Percentiles rank a stretch among this genome's conserved stretches.
Conservation (phyloP, 2,797 vertebrate species). For the Pseudopleuronectes americanus region DNA sequence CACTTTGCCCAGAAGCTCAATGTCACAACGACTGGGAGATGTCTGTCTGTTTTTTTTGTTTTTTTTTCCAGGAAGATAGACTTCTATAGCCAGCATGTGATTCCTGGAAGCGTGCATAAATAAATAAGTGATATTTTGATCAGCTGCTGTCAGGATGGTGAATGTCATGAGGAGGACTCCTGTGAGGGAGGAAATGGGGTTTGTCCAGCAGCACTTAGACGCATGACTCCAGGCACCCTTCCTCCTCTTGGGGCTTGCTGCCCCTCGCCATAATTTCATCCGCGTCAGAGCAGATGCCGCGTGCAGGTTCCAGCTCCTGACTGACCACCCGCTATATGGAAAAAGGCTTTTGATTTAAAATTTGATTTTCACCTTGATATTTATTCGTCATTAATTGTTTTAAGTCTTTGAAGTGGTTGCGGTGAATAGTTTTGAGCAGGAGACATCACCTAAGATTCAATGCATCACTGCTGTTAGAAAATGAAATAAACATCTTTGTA, state of each 20-base stretch:
- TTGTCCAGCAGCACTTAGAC: slow-evolving; percentile 76
- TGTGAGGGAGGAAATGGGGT: slow-evolving; percentile 57
- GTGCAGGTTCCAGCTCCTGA: slow-evolving; percentile 66
- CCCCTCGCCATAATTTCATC: slow-evolving; percentile 82
- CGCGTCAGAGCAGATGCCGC: slow-evolving; percentile 74
- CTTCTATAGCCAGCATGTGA: slow-evolving; percentile 58
- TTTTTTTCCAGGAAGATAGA: slow-evolving; percentile 67
- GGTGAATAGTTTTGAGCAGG: slow-evolving; percentile 6
- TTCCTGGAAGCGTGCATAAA: slow-evolving; percentile 80
- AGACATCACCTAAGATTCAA: neutral
- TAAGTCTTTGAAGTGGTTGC: slow-evolving; percentile 18
- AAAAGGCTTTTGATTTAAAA: slow-evolving; percentile 48
- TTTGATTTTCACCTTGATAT: slow-evolving; percentile 36
- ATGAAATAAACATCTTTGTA: neutral
- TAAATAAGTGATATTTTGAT: slow-evolving; percentile 81
- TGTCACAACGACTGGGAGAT: slow-evolving; percentile 62
- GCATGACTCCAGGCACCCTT: slow-evolving; percentile 71
- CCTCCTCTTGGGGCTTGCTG: slow-evolving; percentile 65
- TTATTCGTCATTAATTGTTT: slow-evolving; percentile 29
- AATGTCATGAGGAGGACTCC: slow-evolving; percentile 61
- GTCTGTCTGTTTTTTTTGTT: slow-evolving; percentile 46
- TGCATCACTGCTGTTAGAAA: neutral
- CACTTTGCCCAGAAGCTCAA: slow-evolving; percentile 69
- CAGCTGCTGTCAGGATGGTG: slow-evolving; percentile 67
- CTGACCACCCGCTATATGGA: slow-evolving; percentile 46